Base-by-base conservation (phyloP, 2,797 vertebrate species). In the Gymnothorax reevesii region DNA sequence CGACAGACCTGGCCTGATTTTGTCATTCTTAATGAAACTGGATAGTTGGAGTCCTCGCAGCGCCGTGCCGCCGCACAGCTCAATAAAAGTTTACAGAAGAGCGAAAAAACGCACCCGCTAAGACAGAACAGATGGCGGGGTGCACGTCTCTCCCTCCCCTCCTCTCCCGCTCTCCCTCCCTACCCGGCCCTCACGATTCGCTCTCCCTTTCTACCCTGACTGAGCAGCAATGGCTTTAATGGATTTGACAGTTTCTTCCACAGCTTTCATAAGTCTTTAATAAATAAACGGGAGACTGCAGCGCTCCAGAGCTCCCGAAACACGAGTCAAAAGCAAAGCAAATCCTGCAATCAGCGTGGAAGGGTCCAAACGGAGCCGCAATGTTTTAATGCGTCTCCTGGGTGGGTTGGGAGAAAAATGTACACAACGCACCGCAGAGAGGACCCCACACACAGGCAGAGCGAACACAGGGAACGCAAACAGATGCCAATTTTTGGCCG, bases 241-340 rank as follows among this genome's bases (percentile, higher is more conserved):
- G 90, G 59, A 84, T 84, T 27, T 49, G 88, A 86, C 88, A 87
- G 82, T 55, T 79, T 22, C 57, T 75, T 87, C 86, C 85, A 82
- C 62, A 83, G 83, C 86, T 80, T 73, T 73, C 60, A 7, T 42
- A 42, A 85, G 87, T 71, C 87, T 89, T 89, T 87, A 87, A 86
- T 88, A 88, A 89, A 88, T 85, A 89, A 89, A 86, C 33, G 57
- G 20, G 75, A 87, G 33, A 77, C 83, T 86, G 86, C 86, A 69
- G 79, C 75, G 66, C 27, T 17, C 83, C 60, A 9, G 64, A 82
- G 83, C 86, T 84, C 57, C 83, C 77, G 60, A 57, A 83, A 60
- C 85, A 86, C 55, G 75, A 84, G 85, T 88, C 88, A 83, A 89
- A 88, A 90, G 89, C 84, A 12, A 88, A 91, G 86, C 87, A 88